These are phyloP conservation scores for Sitodiplosis mosellana DNA, from an alignment of 1,140 invertebrate genomes.

Conservation along the genomic window DNA sequence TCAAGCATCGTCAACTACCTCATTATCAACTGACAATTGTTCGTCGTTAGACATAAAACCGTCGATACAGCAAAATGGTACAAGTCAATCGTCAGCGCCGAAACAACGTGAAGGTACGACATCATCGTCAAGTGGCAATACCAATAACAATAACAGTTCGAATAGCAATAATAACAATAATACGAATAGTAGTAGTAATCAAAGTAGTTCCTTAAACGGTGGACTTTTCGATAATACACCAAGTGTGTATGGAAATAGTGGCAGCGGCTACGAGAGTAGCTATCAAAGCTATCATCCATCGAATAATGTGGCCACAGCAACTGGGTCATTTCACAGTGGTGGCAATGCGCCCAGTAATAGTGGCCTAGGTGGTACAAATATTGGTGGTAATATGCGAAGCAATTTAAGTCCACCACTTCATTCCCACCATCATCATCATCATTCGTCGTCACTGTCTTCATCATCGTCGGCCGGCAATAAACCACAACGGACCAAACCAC, in stretches of 20 bases:
- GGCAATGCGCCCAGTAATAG: conserved; percentile 7
- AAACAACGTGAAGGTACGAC: conserved; percentile 64
- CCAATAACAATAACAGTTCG: conserved; percentile 12
- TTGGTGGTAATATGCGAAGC: background rate
- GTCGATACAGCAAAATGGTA: conserved; percentile 32
- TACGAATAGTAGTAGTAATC: conserved; percentile 17
- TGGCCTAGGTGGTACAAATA: conserved; percentile 5
- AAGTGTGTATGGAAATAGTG: background rate
- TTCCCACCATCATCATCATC: too few species aligned
- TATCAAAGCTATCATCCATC: conserved; percentile 4
- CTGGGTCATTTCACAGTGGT: background rate
- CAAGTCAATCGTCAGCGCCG: conserved; percentile 23
- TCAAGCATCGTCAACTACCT: conserved; percentile 25
- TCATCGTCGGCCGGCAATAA: conserved; percentile 6
- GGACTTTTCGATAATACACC: conserved; percentile 3
- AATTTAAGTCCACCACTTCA: conserved; percentile 8
- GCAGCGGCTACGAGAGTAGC: conserved; percentile 4
- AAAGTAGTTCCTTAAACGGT: conserved; percentile 5
- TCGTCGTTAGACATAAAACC: conserved; percentile 58
- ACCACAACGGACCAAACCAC: conserved; percentile 23
- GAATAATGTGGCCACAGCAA: conserved; percentile 2
- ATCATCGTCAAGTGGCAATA: conserved; percentile 13
- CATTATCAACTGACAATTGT: conserved; percentile 27
- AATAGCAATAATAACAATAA: conserved; percentile 8
- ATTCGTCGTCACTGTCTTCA: too few species aligned